Base-by-base conservation (phyloP, 2,113 vertebrate genomes). In the Ochotona curzoniae region DNA sequence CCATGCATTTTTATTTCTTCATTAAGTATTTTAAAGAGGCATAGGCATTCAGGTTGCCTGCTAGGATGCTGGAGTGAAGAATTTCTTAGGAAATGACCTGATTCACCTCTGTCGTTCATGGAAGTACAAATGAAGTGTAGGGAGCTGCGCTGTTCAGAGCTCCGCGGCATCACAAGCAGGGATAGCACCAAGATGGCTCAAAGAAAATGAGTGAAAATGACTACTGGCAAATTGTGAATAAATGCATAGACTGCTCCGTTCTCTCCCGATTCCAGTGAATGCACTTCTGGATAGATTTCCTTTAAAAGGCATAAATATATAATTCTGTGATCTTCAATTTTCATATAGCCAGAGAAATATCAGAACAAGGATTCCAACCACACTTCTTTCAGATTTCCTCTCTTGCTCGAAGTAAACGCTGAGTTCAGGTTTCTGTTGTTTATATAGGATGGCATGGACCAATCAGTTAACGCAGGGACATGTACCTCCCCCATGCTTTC, bases 1-100 rank as follows among this genome's bases (percentile, higher is more conserved):
- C 2, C 4, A 57, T 78, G 21, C 25, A 71, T 12, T 93, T 95
- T 84, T 35, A n/a, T 11, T 61, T 61, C 90, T 85, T 88, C 30
- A 25, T 92, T 44, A 96, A 79, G 71, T 64, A 32, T 5, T 81
- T 82, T 35, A 89, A 73, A 81, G 32, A 86, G 80, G 86, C 18
- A 7, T 28, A 69, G 44, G 44, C 89, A 80, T 28, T 8, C 23
- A 79, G 30, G 17, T 49, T 86, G 73, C 54, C 64, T 73, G 7
- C 38, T 61, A 8, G 3, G 49, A 54, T 83, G 66, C 25, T 35
- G 61, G 15, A 61, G 6, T 25, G 51, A 30, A 64, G 54, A 78
- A 6, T 11, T 7, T 69, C 25, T 69, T 54, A 47, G 63, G 2
- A 73, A 44, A 95, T 84, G 4, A 61, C 51, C 49, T 64, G 7